Evolutionary conservation across 2,113 vertebrate genomes (phyloP), one percentile per base, ranked within the genome.

Genomic region (mouse (Mus musculus)): DNA sequence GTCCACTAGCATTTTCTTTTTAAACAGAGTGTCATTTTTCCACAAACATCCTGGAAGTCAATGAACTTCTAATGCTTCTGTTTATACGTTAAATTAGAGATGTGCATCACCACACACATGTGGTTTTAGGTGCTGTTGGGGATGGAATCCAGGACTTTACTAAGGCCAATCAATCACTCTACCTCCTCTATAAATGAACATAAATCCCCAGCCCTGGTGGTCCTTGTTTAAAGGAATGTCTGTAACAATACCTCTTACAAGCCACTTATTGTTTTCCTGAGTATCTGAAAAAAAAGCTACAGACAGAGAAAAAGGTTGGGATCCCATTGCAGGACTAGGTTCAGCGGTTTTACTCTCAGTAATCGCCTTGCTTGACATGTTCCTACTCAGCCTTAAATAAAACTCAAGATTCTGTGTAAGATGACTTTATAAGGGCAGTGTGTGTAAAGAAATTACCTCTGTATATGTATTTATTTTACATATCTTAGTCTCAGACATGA

Each of bases 401-500:
- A 28, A 94, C 73, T 65, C 22, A 65, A 65, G 28, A 91, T 54
- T 61, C 86, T 69, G 12, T 81, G 17, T 81, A 94, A 81, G 86
- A 36, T 96, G 76, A 69, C 52, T 49, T 87, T 91, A 78, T 93
- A 52, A 96, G 33, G 52, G 1, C 26, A 95, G 10, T 59, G 96
- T 61, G n/a, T 78, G 24, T 73, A 71, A 75, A 89, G 10, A 87
- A 72, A 93, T 75, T 90, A 46, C 63, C 12, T 69, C 76, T 87
- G 85, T 84, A 81, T 89, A 76, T 72, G 65, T 88, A 71, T 95
- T 96, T 92, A 88, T 92, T 77, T 92, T 94, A 76, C 86, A 76
- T 77, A 63, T 63, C 24, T 96, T 89, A 78, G 63, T 69, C 20
- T 94, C 26, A 93, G 49, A 13, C 14, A 75, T 93, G 84, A 69